A percentile compares a stretch with the other conserved stretches of the same genome.
Evolutionary conservation across 2,113 vertebrate genomes (phyloP).

Genomic region (Pangasianodon hypophthalmus): DNA sequence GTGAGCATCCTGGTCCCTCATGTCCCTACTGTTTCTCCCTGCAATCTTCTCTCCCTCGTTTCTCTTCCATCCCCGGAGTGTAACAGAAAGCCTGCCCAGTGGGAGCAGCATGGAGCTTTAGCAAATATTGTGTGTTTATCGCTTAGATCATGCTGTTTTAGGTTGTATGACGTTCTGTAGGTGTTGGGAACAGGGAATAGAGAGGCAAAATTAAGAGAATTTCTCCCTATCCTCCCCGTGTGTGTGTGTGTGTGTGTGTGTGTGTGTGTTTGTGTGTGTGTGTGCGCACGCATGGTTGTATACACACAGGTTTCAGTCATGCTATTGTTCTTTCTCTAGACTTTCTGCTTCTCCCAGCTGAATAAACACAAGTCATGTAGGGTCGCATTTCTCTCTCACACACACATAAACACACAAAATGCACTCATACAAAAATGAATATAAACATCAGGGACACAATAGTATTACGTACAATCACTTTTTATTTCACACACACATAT

Average conservation of each 20-base stretch:
- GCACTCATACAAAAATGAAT: neutral
- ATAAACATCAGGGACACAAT: neutral
- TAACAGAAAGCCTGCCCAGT: neutral
- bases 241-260: neutral
- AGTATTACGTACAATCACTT: constrained; percentile 1
- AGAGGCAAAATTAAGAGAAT: neutral
- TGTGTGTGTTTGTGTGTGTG: neutral
- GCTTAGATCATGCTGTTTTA: neutral
- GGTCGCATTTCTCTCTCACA: neutral
- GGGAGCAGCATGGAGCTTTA: neutral
- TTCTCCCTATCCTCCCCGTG: neutral
- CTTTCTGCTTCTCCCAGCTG: constrained; percentile 41
- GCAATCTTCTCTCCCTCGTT: neutral
- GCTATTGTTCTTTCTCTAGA: constrained; percentile 12
- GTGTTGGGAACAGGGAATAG: neutral
- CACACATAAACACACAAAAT: neutral
- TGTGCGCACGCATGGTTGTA: neutral
- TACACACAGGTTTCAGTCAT: constrained; percentile 9
- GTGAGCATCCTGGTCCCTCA: neutral
- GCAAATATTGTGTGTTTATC: neutral
- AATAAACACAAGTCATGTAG: constrained; percentile 45
- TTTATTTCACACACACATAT: neutral
- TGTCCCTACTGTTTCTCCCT: neutral
- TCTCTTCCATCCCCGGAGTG: constrained; percentile 2
- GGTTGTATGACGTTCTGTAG: neutral